A percentile compares a stretch with the other conserved stretches of the same genome.
phyloP scores from a whole-genome alignment of 2,113 vertebrate genomes.

The Tricholaema leucomelas region DNA sequence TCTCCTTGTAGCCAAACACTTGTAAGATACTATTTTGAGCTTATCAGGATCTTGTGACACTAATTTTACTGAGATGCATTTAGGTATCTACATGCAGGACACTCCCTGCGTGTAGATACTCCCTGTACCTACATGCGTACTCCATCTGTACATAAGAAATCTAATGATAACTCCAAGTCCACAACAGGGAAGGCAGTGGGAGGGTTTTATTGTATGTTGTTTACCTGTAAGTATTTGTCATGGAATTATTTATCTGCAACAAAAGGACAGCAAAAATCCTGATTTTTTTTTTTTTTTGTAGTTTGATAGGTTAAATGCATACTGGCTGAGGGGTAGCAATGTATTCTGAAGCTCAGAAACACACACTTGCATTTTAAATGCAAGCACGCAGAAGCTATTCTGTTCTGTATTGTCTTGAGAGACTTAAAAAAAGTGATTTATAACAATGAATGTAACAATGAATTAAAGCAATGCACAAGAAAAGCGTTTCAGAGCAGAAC shows the following conservation, averaged over 20 bases:
- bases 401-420: not conserved
- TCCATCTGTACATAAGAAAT: not conserved
- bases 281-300: not conserved
- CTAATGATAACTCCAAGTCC: not conserved
- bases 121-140: too few species aligned
- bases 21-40: not conserved
- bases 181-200: not conserved
- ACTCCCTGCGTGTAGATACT: not conserved
- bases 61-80: not conserved
- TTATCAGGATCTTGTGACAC: not conserved
- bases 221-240: not conserved
- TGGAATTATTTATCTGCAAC: not conserved
- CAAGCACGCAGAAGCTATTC: not conserved
- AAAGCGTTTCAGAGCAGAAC: not conserved
- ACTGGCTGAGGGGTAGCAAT: not conserved
- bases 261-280: not conserved
- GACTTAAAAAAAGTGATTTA: not conserved
- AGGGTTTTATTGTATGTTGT: not conserved
- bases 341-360: not conserved
- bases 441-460: too few species aligned
- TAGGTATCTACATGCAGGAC: not conserved
- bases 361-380: not conserved
- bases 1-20: not conserved
- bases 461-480: not conserved
- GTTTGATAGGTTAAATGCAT: not conserved